phyloP scores from a whole-genome alignment of 2,888 invertebrate genomes.

The Spodoptera picta region DNA sequence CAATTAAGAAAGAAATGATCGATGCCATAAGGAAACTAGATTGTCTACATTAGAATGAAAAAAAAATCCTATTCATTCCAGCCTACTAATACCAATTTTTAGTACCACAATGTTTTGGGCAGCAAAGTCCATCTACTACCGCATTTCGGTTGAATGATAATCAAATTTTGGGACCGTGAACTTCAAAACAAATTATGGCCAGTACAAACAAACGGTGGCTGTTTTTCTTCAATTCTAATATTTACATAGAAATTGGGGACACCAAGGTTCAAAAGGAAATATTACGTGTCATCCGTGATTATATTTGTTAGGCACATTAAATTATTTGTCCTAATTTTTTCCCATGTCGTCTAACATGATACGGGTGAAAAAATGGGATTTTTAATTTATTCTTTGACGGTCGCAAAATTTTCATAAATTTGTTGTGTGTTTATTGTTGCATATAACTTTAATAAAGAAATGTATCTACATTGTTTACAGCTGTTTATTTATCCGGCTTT shows the following conservation, averaged over 20 bases:
- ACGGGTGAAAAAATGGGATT: slow-evolving; percentile 4
- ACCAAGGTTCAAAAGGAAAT: slow-evolving; percentile 32
- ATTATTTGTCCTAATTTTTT: slow-evolving; percentile 15
- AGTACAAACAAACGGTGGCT: slow-evolving; percentile 19
- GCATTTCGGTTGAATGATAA: too few species aligned
- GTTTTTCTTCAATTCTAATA: slow-evolving; percentile 37
- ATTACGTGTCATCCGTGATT: slow-evolving; percentile 6
- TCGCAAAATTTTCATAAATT: background rate
- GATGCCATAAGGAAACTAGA: too few species aligned
- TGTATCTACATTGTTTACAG: too few species aligned
- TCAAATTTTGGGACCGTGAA: background rate
- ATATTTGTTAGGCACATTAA: slow-evolving; percentile 15
- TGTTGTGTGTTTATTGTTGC: too few species aligned
- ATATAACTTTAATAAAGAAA: too few species aligned
- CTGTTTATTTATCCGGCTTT: too few species aligned
- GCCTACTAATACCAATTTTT: too few species aligned
- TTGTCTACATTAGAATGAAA: too few species aligned
- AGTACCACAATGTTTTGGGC: too few species aligned
- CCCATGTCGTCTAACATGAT: slow-evolving; percentile 3
- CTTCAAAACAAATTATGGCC: slow-evolving; percentile 10
- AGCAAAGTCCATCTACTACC: too few species aligned
- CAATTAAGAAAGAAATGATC: too few species aligned
- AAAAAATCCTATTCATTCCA: too few species aligned
- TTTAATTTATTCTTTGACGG: background rate
- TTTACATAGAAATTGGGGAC: slow-evolving; percentile 40